phyloP scores from a whole-genome alignment of 2,113 vertebrate species.

The Rhinolophus ferrumequinum region DNA sequence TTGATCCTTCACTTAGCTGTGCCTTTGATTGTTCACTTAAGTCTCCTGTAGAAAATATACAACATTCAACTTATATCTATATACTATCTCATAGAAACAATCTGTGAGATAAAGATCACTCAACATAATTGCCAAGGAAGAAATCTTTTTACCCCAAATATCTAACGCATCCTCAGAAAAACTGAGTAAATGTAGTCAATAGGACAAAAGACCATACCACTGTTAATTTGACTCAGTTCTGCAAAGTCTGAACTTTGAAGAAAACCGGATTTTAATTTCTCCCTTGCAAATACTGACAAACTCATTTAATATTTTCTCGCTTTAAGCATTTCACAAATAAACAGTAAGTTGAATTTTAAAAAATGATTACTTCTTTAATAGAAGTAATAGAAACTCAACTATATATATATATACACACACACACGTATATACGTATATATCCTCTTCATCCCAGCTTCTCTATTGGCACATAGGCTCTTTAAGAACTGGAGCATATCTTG shows the following conservation, averaged over 20 bases:
- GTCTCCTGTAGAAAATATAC: conserved; percentile 83
- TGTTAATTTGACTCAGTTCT: not conserved
- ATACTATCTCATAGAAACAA: not conserved
- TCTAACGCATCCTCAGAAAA: not conserved
- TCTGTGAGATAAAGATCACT: not conserved
- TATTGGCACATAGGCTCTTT: not conserved
- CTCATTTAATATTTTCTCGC: not conserved
- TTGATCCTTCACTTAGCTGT: conserved; percentile 65
- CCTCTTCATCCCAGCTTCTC: not conserved
- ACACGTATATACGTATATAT: not conserved
- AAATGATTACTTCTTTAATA: not conserved
- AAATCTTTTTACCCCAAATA: not conserved
- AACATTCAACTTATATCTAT: not conserved
- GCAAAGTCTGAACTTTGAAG: not conserved
- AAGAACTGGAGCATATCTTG: not conserved
- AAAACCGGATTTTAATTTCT: not conserved
- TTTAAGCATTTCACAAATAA: conserved; percentile 26
- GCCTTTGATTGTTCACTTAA: conserved; percentile 75
- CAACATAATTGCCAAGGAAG: not conserved
- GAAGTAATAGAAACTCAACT: not conserved
- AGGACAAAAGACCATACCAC: not conserved
- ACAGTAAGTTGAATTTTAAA: not conserved
- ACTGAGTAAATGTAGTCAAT: not conserved
- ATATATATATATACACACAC: too few species aligned
- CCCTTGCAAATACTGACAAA: not conserved